Percentiles rank a stretch among this genome's conserved stretches.
Evolutionary conservation across 2,797 vertebrate genomes (phyloP).

Genomic region (Pipistrellus nathusii): DNA sequence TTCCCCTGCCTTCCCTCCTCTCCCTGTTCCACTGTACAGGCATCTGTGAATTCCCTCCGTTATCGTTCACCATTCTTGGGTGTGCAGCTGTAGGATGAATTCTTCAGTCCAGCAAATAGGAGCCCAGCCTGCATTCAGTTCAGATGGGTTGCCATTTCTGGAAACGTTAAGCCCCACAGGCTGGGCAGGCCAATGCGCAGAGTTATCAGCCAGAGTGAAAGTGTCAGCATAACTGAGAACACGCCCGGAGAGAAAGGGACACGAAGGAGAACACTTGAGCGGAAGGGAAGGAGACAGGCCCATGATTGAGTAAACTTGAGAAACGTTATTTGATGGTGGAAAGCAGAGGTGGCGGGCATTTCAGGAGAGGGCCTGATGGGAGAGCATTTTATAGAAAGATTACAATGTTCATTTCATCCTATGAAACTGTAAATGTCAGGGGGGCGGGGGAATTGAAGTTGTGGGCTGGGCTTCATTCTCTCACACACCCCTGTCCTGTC

Average conservation of each 20-base stretch:
- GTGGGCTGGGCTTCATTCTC: not conserved
- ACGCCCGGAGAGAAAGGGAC: not conserved
- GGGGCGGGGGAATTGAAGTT: no score
- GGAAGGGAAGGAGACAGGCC: constrained; percentile 16
- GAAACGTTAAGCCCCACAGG: not conserved
- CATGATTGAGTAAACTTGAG: not conserved
- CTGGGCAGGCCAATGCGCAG: not conserved
- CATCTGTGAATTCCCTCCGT: not conserved
- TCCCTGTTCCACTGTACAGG: not conserved
- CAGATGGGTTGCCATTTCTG: not conserved
- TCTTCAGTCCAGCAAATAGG: not conserved
- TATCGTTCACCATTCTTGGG: not conserved
- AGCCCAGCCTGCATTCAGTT: not conserved
- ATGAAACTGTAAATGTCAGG: constrained; percentile 64
- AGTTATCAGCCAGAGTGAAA: not conserved
- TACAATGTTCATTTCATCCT: constrained; percentile 62
- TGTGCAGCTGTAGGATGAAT: not conserved
- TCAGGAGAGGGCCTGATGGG: constrained; percentile 39
- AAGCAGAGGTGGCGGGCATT: not conserved
- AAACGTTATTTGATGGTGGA: constrained; percentile 10
- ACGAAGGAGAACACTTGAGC: constrained; percentile 50
- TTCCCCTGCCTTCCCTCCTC: no score
- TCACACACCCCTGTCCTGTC: not conserved
- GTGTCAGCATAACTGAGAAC: not conserved
- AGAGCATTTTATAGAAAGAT: constrained; percentile 70